A percentile compares a stretch with the other conserved stretches of the same genome.
Conservation (phyloP, 2,113 vertebrate genomes). For the Nanger granti region DNA sequence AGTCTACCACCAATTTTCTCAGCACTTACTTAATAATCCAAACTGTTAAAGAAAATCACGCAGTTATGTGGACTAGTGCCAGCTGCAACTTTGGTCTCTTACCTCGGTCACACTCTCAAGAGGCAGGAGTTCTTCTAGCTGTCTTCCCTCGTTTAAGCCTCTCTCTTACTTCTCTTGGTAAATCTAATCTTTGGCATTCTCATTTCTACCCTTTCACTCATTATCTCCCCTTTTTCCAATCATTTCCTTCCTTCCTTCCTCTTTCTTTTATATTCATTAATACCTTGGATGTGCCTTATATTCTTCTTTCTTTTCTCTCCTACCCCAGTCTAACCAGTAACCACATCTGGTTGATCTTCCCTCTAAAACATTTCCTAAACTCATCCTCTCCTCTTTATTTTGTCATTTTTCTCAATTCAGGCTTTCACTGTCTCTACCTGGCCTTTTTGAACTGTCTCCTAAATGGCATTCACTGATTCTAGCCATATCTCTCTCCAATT, state of each 20-base stretch:
- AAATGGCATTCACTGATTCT: neutral
- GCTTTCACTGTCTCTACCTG: neutral
- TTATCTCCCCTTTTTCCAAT: neutral
- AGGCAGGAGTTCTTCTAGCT: neutral
- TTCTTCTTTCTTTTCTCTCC: neutral
- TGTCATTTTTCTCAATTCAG: neutral
- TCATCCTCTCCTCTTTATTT: neutral
- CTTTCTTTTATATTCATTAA: neutral
- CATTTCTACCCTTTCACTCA: neutral
- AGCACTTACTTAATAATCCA: neutral
- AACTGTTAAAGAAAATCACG: conserved; percentile 6
- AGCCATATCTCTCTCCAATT: neutral
- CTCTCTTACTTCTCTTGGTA: neutral
- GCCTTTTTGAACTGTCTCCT: neutral
- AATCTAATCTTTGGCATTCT: neutral
- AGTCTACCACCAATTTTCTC: neutral
- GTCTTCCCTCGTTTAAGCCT: neutral
- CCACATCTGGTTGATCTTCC: neutral
- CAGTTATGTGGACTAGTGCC: neutral
- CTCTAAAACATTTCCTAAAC: neutral
- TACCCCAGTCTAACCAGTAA: neutral
- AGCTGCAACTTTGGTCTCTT: neutral
- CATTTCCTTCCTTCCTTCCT: neutral
- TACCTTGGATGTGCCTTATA: neutral
- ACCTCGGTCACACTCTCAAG: neutral